Base-by-base conservation (phyloP, 2,888 invertebrate species). In the Cyclophora albipunctata region DNA sequence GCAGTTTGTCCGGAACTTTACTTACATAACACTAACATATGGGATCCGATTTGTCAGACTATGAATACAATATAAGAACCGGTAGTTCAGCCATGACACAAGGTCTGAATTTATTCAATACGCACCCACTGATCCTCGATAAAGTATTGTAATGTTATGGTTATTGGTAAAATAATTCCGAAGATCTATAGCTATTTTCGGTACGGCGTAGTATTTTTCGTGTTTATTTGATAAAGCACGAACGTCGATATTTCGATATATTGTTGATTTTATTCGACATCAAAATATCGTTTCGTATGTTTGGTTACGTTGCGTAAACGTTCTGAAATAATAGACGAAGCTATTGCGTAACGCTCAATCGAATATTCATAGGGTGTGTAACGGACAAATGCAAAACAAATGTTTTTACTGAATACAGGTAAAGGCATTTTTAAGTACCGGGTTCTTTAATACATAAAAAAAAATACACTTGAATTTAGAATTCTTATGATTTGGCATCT, bases 131-230 rank as follows among this genome's bases (percentile, higher is more conserved):
- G 56, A 58, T 56, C 50, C 47, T 37, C 35, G 54, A 55, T 58
- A 60, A 58, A 51, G 51, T 58, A 60, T 58, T 58, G 53, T 60
- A 53, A 60, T 58, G 52, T 52, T 55, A 60, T 58, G 58, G 57
- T 60, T 60, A 58, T 58, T 48, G 51, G 45, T 51, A 52, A 49
- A 51, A 52, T 53, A 52, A 57, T 54, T 58, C 52, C 45, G 51
- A 48, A 48, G 48, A 58, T 49, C 46, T 48, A 50, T 49, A 48
- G 51, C 51, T 51, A 43, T 20, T 33, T 3, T 4, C 6, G 33
- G 5, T 5, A 5, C 4, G 43, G 5, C 43, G 37, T 2, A 5
- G 37, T 37, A 37, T 37, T 37, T 37, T 37, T 37, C 5, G 34
- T 33, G 20, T 43, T 43, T 43, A 43, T 43, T 43, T 43, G 43